Percentiles rank a stretch among this genome's conserved stretches.
Conservation (phyloP, 2,888 invertebrate species). For the Leptopilina myrica region DNA sequence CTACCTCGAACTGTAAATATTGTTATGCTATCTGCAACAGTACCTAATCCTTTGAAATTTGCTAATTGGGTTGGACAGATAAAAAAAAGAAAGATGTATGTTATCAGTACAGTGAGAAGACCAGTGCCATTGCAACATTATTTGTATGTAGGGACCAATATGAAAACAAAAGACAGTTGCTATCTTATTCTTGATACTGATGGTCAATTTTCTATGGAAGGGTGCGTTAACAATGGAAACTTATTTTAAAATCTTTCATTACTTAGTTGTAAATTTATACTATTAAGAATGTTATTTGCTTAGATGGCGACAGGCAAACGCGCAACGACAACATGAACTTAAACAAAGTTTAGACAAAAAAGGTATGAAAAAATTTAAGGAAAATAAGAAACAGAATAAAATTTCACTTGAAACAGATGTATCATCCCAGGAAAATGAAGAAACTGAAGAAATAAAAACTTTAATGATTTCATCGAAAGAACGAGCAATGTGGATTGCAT, state of each 20-base stretch:
- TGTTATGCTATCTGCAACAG: constrained; percentile 98
- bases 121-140: constrained; percentile 98
- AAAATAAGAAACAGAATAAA: constrained; percentile 41
- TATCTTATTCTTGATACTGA: constrained; percentile 89
- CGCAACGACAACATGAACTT: constrained; percentile 28
- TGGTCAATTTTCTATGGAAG: constrained; percentile 81
- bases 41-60: constrained; percentile 97
- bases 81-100: constrained; percentile 92
- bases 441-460: not conserved
- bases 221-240: constrained; percentile 52
- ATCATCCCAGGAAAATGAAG: constrained; percentile 18
- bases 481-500: constrained; percentile 87
- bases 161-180: constrained; percentile 85
- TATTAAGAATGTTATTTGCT: not conserved
- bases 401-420: constrained; percentile 42
- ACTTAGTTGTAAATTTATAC: not conserved
- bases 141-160: constrained; percentile 90
- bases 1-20: constrained; percentile 96
- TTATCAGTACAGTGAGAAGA: constrained; percentile 94
- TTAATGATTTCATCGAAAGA: constrained; percentile 81
- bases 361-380: constrained; percentile 7
- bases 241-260: not conserved
- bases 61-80: constrained; percentile 95
- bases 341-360: constrained; percentile 39
- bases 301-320: constrained; percentile 40